Evolutionary conservation across 2,888 invertebrate genomes (phyloP).

Genomic region (Creontiades dilutus): DNA sequence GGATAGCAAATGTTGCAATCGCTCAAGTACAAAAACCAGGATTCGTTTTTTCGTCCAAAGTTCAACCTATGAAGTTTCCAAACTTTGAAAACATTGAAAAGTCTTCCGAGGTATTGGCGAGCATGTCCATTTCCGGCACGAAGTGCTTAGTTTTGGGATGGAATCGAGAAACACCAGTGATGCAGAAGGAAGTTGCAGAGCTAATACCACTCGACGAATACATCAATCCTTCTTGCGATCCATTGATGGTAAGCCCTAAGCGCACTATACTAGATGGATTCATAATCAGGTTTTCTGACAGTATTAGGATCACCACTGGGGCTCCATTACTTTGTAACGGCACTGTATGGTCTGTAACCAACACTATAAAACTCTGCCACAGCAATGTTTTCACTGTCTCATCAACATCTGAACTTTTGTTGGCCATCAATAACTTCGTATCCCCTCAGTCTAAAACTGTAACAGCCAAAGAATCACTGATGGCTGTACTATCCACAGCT

Average conservation of each 20-base stretch:
- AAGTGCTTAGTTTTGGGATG: slow-evolving; percentile 30
- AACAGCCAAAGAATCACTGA: too few relatives aligned
- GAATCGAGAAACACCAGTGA: background rate
- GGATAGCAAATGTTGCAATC: background rate
- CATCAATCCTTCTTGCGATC: slow-evolving; percentile 23
- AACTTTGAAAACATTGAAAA: background rate
- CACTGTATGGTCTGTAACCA: background rate
- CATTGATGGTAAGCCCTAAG: background rate
- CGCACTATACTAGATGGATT: background rate
- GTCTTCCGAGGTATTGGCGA: background rate
- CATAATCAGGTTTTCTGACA: background rate
- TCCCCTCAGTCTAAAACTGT: background rate
- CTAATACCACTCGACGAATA: slow-evolving; percentile 12
- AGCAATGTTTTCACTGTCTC: background rate
- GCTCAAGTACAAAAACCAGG: background rate
- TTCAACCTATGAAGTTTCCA: slow-evolving; percentile 40
- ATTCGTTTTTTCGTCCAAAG: background rate
- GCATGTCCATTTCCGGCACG: background rate
- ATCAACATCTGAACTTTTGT: slow-evolving; percentile 1
- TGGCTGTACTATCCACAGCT: too few relatives aligned
- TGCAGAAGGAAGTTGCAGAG: background rate
- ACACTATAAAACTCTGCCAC: background rate
- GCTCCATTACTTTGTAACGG: background rate
- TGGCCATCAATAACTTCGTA: background rate
- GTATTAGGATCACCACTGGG: slow-evolving; percentile 6